Base-by-base conservation (phyloP, 2,888 invertebrate species). In the Drosophila macrospina region DNA sequence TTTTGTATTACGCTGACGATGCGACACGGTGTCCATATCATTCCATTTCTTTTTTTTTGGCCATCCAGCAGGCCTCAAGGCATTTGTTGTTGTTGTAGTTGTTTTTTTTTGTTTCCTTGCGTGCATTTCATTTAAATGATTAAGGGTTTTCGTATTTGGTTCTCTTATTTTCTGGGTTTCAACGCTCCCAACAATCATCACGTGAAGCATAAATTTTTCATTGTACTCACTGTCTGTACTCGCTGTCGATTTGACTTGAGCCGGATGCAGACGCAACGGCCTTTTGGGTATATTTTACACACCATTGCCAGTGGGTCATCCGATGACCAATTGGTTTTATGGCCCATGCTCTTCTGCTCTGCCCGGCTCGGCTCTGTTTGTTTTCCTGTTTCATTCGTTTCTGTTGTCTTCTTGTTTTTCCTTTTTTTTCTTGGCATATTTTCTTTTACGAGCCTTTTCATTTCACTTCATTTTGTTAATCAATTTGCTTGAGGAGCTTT, bases 391-490 rank as follows among this genome's bases (percentile, higher is more conserved):
- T 20, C 20, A n/a, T n/a, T n/a, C n/a, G n/a, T n/a, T n/a, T n/a
- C n/a, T n/a, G n/a, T 74, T 61, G 61, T 78, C 75, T 65, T 66
- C 44, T 37, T 63, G 13, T 44, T 48, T 24, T 13, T 30, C 34
- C 26, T 56, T 45, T 45, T 69, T 34, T 57, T 37, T 51, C 30
- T 59, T 56, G 69, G 50, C 68, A 47, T 62, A 68, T 70, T 70
- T 70, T 52, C 37, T 81, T 85, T 78, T 81, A 74, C 63, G 79
- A 68, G 57, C 50, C 73, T 59, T 69, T 83, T 81, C 72, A 80
- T 78, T 80, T 68, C 75, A 79, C 57, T 79, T 81, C 69, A 82
- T 82, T 82, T 80, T 74, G 72, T 84, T 84, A 81, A 81, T 81
- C 82, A 81, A 81, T 84, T 84, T 84, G 60, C 39, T 39, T 45